These are phyloP conservation scores for Scrobipalpa costella DNA, from an alignment of 2,888 invertebrate genomes.

Conservation along the genomic window DNA sequence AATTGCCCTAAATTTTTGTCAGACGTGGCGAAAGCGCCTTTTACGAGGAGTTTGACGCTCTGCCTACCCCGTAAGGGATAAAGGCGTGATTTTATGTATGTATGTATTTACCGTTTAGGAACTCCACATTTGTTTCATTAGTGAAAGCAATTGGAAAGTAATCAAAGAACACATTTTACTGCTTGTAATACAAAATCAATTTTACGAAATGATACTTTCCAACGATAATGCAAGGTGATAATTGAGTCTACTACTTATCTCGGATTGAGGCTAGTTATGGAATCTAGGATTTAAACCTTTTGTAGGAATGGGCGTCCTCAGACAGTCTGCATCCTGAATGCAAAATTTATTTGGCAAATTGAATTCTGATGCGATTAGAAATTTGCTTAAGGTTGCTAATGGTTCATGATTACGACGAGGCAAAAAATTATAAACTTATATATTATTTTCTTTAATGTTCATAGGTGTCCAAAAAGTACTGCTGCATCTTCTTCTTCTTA, in stretches of 20 bases:
- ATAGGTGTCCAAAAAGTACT: too few relatives aligned
- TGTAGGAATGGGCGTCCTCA: not conserved
- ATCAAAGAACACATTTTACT: slow-evolving; percentile 24
- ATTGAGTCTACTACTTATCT: slow-evolving; percentile 25
- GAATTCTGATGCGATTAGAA: not conserved
- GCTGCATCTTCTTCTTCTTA: not conserved
- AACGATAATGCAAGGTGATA: slow-evolving; percentile 21
- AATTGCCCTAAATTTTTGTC: too few relatives aligned
- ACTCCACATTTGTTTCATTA: not conserved
- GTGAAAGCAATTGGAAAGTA: slow-evolving; percentile 5
- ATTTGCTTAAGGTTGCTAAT: not conserved
- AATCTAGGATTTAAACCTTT: not conserved
- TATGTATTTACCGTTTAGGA: not conserved
- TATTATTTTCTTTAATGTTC: too few relatives aligned
- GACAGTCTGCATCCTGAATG: not conserved
- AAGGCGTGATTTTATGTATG: too few relatives aligned
- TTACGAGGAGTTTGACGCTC: too few relatives aligned
- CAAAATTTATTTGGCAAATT: not conserved
- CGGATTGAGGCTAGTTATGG: not conserved
- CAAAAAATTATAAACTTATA: too few relatives aligned
- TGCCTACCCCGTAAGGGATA: too few relatives aligned
- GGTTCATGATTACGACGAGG: too few relatives aligned
- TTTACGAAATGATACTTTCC: slow-evolving; percentile 27
- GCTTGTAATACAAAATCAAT: slow-evolving; percentile 26
- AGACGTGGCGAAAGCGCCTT: too few relatives aligned